phyloP scores from a whole-genome alignment of 1,140 invertebrate genomes.

The Latrodectus geometricus region DNA sequence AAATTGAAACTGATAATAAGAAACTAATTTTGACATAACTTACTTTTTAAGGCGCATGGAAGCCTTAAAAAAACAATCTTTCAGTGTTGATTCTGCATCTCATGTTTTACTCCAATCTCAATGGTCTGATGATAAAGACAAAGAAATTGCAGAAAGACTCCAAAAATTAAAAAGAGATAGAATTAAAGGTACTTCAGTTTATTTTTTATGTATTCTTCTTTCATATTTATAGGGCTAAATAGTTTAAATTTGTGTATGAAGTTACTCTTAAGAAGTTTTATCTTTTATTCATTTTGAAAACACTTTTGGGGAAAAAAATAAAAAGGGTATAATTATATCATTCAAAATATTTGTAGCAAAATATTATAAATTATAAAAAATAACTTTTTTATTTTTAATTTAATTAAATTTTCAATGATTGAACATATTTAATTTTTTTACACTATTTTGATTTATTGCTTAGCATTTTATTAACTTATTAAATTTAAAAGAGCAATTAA shows the following conservation, averaged over 20 bases:
- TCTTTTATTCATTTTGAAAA: too few species aligned
- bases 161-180: conserved; percentile 48
- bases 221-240: background rate
- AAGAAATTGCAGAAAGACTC: conserved; percentile 47
- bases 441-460: too few species aligned
- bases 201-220: background rate
- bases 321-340: background rate
- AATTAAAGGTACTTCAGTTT: conserved; percentile 38
- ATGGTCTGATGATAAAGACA: conserved; percentile 43
- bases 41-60: conserved; percentile 35
- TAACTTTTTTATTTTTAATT: too few species aligned
- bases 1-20: too few species aligned
- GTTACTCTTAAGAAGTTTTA: too few species aligned
- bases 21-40: too few species aligned
- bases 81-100: conserved; percentile 27
- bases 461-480: too few species aligned
- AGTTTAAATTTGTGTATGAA: background rate
- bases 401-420: too few species aligned
- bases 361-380: too few species aligned
- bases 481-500: too few species aligned
- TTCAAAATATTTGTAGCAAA: too few species aligned
- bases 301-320: background rate
- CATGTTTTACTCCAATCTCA: background rate
- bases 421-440: too few species aligned
- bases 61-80: conserved; percentile 39